Conservation (phyloP, 2,113 vertebrate genomes). For the Nothobranchius furzeri region DNA sequence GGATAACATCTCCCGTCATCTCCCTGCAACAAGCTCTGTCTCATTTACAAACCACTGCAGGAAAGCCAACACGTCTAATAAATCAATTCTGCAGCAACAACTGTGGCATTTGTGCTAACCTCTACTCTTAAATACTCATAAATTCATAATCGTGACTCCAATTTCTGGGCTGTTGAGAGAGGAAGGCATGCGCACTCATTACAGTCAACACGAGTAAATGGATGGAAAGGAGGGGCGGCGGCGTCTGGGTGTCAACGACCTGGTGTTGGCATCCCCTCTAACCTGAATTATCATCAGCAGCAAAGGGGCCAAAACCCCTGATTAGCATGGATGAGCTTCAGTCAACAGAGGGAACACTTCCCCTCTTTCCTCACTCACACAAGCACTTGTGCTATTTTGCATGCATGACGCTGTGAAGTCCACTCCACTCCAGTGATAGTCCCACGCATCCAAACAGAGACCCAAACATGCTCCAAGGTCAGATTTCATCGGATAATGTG, state of each 20-base stretch:
- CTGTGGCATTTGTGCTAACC: constrained; percentile 54
- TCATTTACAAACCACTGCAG: constrained; percentile 41
- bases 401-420: constrained; percentile 8
- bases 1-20: constrained; percentile 32
- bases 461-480: constrained; percentile 36
- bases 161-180: constrained; percentile 46
- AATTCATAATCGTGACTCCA: constrained; percentile 84
- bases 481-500: constrained; percentile 37
- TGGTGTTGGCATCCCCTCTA: constrained; percentile 61
- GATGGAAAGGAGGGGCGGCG: constrained; percentile 10
- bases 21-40: constrained; percentile 3
- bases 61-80: constrained; percentile 55
- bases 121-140: constrained; percentile 78
- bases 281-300: constrained; percentile 67
- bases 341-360: constrained; percentile 38
- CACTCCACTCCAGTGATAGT: constrained; percentile 17
- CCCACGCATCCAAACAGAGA: neutral
- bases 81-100: constrained; percentile 62
- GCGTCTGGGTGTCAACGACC: constrained; percentile 61
- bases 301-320: constrained; percentile 51
- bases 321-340: constrained; percentile 81
- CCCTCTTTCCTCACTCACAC: neutral
- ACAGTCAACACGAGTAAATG: constrained; percentile 54
- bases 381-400: constrained; percentile 9
- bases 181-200: constrained; percentile 66